A percentile compares a stretch with the other conserved stretches of the same genome.
These are phyloP conservation scores for Ancistrus triradiatus DNA, from an alignment of 2,113 vertebrate genomes.

Conservation along the genomic window DNA sequence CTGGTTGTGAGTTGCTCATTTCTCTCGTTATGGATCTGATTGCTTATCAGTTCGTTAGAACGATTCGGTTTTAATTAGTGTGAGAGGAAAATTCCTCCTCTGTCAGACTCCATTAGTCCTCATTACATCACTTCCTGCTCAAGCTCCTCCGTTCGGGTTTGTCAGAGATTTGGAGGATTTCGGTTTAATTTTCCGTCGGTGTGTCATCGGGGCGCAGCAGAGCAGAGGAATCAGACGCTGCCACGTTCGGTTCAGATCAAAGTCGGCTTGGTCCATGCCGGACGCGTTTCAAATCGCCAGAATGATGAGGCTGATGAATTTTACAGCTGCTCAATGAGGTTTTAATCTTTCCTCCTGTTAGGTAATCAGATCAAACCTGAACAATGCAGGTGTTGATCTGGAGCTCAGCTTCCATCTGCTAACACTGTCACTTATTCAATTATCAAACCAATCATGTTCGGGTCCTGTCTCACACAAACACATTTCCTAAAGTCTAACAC, in stretches of 20 bases:
- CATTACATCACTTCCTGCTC: constrained; percentile 30
- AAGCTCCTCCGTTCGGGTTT: constrained; percentile 7
- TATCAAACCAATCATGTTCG: background rate
- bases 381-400: no score
- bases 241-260: constrained; percentile 43
- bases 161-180: constrained; percentile 30
- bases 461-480: no score
- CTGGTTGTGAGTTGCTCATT: constrained; percentile 3
- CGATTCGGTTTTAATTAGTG: constrained; percentile 28
- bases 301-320: constrained; percentile 7
- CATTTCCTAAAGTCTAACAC: no score
- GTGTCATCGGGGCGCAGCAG: constrained; percentile 37
- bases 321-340: background rate
- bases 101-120: constrained; percentile 34
- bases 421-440: background rate
- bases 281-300: constrained; percentile 36
- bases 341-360: background rate
- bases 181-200: constrained; percentile 27
- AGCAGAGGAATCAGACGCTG: constrained; percentile 31
- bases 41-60: constrained; percentile 20
- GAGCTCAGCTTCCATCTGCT: no score
- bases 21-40: background rate
- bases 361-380: no score
- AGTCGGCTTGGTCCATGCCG: constrained; percentile 1
- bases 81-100: constrained; percentile 29